phyloP scores from a whole-genome alignment of 2,888 invertebrate genomes.

The Drosophila planitibia region DNA sequence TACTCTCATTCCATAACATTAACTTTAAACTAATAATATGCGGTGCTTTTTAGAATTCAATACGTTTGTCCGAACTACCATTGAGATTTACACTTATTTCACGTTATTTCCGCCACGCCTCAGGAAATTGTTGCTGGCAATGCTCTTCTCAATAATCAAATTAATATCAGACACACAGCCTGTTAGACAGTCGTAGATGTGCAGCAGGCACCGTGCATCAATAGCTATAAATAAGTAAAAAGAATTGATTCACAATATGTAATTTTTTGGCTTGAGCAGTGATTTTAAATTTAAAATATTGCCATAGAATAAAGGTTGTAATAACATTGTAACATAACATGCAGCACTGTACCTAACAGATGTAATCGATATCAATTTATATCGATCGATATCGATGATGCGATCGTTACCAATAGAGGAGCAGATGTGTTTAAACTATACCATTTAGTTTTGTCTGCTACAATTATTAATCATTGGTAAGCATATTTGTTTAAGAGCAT shows the following conservation, averaged over 20 bases:
- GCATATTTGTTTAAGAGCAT: background rate
- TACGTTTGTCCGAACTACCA: background rate
- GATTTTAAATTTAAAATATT: background rate
- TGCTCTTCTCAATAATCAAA: slow-evolving; percentile 73
- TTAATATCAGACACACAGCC: slow-evolving; percentile 79
- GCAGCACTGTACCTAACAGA: background rate
- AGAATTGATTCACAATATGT: background rate
- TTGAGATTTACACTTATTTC: slow-evolving; percentile 33
- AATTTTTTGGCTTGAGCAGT: background rate
- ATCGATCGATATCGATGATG: background rate
- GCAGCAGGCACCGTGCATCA: slow-evolving; percentile 94
- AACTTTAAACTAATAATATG: slow-evolving; percentile 43
- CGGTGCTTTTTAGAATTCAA: slow-evolving; percentile 22
- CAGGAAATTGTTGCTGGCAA: slow-evolving; percentile 66
- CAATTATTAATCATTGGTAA: background rate
- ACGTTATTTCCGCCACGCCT: slow-evolving; percentile 54
- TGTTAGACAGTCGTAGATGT: slow-evolving; percentile 90
- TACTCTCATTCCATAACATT: slow-evolving; percentile 55
- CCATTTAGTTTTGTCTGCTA: background rate
- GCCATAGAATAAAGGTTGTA: background rate
- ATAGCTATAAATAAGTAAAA: slow-evolving; percentile 87
- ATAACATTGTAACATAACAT: background rate
- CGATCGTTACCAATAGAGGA: background rate
- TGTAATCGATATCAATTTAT: background rate
- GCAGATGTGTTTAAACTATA: background rate